phyloP scores from a whole-genome alignment of 1,140 invertebrate genomes.

The Elymnias hypermnestra region DNA sequence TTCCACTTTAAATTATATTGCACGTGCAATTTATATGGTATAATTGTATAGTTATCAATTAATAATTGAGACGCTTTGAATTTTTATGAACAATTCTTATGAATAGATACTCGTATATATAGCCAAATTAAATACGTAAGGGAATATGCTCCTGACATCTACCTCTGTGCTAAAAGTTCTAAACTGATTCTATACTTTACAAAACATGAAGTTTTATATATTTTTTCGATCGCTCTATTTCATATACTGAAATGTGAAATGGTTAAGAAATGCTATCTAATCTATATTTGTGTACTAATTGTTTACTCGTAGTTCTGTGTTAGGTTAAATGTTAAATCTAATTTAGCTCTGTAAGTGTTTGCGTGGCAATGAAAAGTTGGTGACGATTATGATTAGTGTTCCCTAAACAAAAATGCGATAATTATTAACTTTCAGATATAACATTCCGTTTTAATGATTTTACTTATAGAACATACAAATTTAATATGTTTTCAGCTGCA shows the following conservation, averaged over 20 bases:
- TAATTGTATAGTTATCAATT: not conserved
- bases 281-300: not conserved
- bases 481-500: too few species aligned
- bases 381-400: not conserved
- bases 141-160: constrained; percentile 1
- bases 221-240: not conserved
- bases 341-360: not conserved
- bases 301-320: not conserved
- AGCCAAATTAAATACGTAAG: constrained; percentile 9
- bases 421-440: too few species aligned
- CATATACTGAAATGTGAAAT: not conserved
- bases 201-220: not conserved
- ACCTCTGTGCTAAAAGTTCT: constrained; percentile 15
- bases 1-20: not conserved
- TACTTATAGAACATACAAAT: too few species aligned
- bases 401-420: too few species aligned
- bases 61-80: not conserved
- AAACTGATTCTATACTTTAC: not conserved
- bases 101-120: not conserved
- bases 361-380: not conserved
- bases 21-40: not conserved
- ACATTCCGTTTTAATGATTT: too few species aligned
- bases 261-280: too few species aligned
- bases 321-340: not conserved
- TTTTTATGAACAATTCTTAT: constrained; percentile 15